Evolutionary conservation across 2,113 vertebrate species (phyloP), one percentile per base, ranked within the genome.

Genomic region (Tor tambroides): DNA sequence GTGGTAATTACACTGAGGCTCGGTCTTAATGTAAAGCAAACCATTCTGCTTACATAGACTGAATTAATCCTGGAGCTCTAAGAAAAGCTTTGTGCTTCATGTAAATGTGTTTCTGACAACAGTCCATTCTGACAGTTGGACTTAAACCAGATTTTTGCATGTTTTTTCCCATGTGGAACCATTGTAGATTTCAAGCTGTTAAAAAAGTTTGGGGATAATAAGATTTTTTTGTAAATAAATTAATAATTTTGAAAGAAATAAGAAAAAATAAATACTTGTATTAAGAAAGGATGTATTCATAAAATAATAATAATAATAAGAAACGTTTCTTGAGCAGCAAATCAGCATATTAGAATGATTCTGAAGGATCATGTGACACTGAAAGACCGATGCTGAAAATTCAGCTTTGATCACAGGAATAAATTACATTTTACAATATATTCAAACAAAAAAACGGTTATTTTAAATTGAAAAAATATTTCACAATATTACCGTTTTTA

Each of bases 1-100:
- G 90, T 38, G 83, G 79, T 88, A 90, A 91, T 90, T 84, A 88
- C 49, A 38, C 35, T 12, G 72, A 69, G 71, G 35, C 83, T 59
- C 35, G 30, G 43, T 26, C 49, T 72, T 89, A 85, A 85, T 67
- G 63, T 65, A 56, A 86, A 38, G 78, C 85, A 75, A 43, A 65
- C 46, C n/a, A 51, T 77, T 83, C 72, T 30, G 77, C 91, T 86
- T 90, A 61, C 78, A 56, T 4, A 61, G 54, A 61, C 10, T 2
- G 4, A 65, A 63, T 65, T 41, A 81, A 63, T 65, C 79, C 79
- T 63, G 35, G 21, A 30, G 35, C 80, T 46, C 21, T 12, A 46
- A 69, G 14, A 23, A 10, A 82, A 46, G 80, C n/a, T 49, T 80
- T 61, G 54, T 80, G 77, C 51, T 21, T 19, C 15, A 30, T 81